phyloP scores from a whole-genome alignment of 2,888 invertebrate genomes.

The Megaustenia siamemsis region DNA sequence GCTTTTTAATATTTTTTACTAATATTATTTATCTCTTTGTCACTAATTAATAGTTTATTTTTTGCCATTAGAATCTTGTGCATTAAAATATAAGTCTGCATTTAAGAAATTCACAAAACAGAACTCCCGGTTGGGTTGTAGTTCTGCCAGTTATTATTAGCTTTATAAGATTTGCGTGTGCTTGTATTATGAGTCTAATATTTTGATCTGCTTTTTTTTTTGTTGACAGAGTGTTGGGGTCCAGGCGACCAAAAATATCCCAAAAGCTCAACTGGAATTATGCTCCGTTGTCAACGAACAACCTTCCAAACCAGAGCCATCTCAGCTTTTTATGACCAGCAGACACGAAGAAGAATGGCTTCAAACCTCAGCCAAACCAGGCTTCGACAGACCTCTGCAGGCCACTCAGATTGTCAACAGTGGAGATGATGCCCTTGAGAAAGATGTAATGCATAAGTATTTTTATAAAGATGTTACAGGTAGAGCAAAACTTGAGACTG shows the following conservation, averaged over 20 bases:
- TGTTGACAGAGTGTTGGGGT: conserved; percentile 33
- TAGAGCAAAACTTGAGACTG: not conserved
- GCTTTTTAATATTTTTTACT: too few relatives aligned
- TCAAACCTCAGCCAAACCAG: not conserved
- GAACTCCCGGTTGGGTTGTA: too few relatives aligned
- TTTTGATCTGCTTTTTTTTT: too few relatives aligned
- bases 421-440: not conserved
- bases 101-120: too few relatives aligned
- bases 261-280: conserved; percentile 11
- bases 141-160: too few relatives aligned
- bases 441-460: not conserved
- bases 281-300: conserved; percentile 12
- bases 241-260: conserved; percentile 5
- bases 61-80: too few relatives aligned
- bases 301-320: not conserved
- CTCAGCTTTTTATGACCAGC: conserved; percentile 34
- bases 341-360: not conserved
- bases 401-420: not conserved
- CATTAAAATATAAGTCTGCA: too few relatives aligned
- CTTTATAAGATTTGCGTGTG: too few relatives aligned
- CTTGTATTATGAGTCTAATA: too few relatives aligned
- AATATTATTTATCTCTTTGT: too few relatives aligned
- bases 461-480: not conserved
- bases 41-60: too few relatives aligned
- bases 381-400: not conserved